A percentile compares a stretch with the other conserved stretches of the same genome.
Evolutionary conservation across 2,797 vertebrate species (phyloP).

Genomic region (Fundulus diaphanus): DNA sequence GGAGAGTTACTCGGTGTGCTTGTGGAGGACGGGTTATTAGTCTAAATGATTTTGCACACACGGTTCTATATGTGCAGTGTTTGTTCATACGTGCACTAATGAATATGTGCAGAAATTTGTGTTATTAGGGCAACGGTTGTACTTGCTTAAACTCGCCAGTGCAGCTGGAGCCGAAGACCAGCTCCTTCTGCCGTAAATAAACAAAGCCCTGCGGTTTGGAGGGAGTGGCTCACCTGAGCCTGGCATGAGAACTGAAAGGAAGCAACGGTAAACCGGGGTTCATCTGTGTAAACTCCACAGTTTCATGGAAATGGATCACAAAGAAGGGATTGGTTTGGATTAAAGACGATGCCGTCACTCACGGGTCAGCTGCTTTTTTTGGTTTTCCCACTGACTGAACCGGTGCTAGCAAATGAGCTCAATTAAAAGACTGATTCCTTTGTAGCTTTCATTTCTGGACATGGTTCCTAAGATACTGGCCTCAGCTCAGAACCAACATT

Average conservation of each 20-base stretch:
- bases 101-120: too few species aligned
- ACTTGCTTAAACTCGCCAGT: too few species aligned
- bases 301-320: background rate
- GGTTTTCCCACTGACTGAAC: background rate
- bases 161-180: slow-evolving; percentile 24
- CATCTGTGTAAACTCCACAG: slow-evolving; percentile 26
- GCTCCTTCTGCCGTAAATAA: slow-evolving; percentile 39
- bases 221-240: slow-evolving; percentile 29
- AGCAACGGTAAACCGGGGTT: slow-evolving; percentile 18
- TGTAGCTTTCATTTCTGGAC: too few species aligned
- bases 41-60: background rate
- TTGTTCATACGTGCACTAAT: background rate
- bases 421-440: too few species aligned
- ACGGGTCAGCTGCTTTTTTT: background rate
- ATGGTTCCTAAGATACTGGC: background rate
- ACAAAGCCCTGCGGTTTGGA: slow-evolving; percentile 16
- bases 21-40: background rate
- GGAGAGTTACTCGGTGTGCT: background rate
- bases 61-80: background rate
- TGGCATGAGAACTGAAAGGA: slow-evolving; percentile 3
- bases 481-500: background rate
- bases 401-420: background rate
- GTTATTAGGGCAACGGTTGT: background rate
- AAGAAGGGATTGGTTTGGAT: background rate
- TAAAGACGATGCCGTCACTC: background rate